These are phyloP conservation scores for Scomber colias DNA, from an alignment of 2,113 vertebrate genomes.

Conservation along the genomic window DNA sequence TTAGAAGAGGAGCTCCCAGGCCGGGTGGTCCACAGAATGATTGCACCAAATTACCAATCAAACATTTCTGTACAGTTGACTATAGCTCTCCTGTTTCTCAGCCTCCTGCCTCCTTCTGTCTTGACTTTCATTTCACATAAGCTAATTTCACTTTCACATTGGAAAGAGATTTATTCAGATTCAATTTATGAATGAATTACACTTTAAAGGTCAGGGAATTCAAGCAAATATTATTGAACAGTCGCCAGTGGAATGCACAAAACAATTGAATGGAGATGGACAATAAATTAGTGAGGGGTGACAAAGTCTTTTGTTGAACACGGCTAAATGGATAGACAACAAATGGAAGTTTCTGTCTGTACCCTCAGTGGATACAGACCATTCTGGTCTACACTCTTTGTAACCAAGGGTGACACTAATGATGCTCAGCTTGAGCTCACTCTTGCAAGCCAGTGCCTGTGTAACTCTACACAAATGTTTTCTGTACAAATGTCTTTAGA, in stretches of 20 bases:
- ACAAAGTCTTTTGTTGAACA: slow-evolving; percentile 73
- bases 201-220: slow-evolving; percentile 62
- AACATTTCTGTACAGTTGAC: slow-evolving; percentile 64
- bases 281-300: slow-evolving; percentile 77
- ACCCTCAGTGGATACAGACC: slow-evolving; percentile 63
- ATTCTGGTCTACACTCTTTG: slow-evolving; percentile 63
- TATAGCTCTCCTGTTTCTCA: slow-evolving; percentile 41
- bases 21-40: slow-evolving; percentile 71
- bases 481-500: slow-evolving; percentile 62
- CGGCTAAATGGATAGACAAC: slow-evolving; percentile 69
- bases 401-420: slow-evolving; percentile 78
- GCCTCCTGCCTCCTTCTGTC: slow-evolving; percentile 32
- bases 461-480: slow-evolving; percentile 53
- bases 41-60: slow-evolving; percentile 72
- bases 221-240: slow-evolving; percentile 75
- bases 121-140: slow-evolving; percentile 69
- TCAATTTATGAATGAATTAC: slow-evolving; percentile 60
- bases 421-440: slow-evolving; percentile 73
- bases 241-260: slow-evolving; percentile 60
- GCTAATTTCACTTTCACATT: slow-evolving; percentile 43
- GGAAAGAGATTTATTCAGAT: slow-evolving; percentile 51
- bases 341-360: slow-evolving; percentile 61
- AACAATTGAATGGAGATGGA: slow-evolving; percentile 69
- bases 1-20: slow-evolving; percentile 35
- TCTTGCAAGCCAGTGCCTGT: slow-evolving; percentile 69